Conservation (phyloP, 2,888 invertebrate species). For the Omphaloscelis lunosa region DNA sequence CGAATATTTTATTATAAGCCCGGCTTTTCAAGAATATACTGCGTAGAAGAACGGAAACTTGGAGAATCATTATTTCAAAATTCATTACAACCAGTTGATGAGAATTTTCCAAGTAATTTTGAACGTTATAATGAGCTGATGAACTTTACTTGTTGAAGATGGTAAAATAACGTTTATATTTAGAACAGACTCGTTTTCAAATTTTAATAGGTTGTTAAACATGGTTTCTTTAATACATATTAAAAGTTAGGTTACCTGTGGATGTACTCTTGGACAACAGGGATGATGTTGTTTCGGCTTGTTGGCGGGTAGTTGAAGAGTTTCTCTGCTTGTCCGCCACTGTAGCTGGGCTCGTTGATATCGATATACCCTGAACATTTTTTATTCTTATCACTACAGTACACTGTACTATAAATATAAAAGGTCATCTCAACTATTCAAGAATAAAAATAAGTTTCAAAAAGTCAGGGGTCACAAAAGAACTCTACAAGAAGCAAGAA, state of each 20-base stretch:
- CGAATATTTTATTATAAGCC: conserved; percentile 67
- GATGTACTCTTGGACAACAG: conserved; percentile 86
- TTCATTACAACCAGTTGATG: conserved; percentile 58
- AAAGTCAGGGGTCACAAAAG: conserved; percentile 19
- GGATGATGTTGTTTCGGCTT: conserved; percentile 90
- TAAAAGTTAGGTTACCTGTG: conserved; percentile 76
- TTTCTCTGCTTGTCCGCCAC: conserved; percentile 92
- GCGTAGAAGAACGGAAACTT: conserved; percentile 46
- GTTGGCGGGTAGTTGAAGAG: conserved; percentile 88
- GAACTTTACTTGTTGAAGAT: conserved; percentile 54
- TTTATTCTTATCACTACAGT: neutral
- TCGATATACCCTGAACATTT: conserved; percentile 90
- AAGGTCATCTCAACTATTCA: conserved; percentile 17
- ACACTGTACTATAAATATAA: conserved; percentile 3
- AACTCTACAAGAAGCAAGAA: conserved; percentile 9
- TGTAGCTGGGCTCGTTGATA: conserved; percentile 93
- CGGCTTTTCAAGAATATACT: conserved; percentile 29
- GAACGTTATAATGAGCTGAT: conserved; percentile 55
- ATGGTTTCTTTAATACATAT: neutral
- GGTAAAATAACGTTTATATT: conserved; percentile 28
- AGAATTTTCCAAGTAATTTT: conserved; percentile 56
- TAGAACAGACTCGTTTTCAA: neutral
- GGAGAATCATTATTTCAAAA: conserved; percentile 55
- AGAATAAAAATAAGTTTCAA: conserved; percentile 27
- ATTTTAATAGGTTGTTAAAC: neutral